Evolutionary conservation across 1,140 invertebrate genomes (phyloP).

Genomic region (Drosophila simulans): DNA sequence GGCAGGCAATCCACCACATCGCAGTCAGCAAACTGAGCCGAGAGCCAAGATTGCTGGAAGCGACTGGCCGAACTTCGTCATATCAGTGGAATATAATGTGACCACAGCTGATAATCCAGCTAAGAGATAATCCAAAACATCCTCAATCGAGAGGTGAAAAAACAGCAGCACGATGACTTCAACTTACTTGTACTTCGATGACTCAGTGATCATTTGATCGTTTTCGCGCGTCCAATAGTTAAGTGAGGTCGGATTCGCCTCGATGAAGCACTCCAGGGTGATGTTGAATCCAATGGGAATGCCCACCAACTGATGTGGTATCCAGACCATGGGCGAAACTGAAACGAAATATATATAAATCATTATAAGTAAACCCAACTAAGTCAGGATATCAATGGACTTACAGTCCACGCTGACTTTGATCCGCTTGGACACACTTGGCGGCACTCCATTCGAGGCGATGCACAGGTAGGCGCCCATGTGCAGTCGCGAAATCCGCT

Average conservation of each 20-base stretch:
- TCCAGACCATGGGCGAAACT: slow-evolving; percentile 94
- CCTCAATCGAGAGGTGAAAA: neutral
- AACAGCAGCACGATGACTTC: too few species aligned
- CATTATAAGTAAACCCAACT: neutral
- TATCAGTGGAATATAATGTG: neutral
- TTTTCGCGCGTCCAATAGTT: slow-evolving; percentile 96
- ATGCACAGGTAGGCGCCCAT: slow-evolving; percentile 97
- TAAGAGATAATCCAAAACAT: neutral
- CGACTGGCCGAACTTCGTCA: neutral
- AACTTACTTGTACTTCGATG: slow-evolving; percentile 89
- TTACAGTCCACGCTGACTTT: slow-evolving; percentile 97
- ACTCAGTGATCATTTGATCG: slow-evolving; percentile 95
- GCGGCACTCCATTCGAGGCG: slow-evolving; percentile 91
- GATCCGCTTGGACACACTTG: slow-evolving; percentile 94
- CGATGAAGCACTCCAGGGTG: slow-evolving; percentile 94
- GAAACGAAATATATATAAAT: slow-evolving; percentile 18
- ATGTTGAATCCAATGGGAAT: slow-evolving; percentile 92
- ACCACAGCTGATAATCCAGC: neutral
- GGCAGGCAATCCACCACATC: slow-evolving; percentile 21
- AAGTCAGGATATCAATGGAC: slow-evolving; percentile 84
- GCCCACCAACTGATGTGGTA: slow-evolving; percentile 95
- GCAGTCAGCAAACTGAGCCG: slow-evolving; percentile 11
- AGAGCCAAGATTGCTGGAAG: neutral
- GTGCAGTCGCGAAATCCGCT: slow-evolving; percentile 93
- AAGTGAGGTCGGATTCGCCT: slow-evolving; percentile 95